Conservation (phyloP, 2,113 vertebrate genomes). For the Chloropsis hardwickii region DNA sequence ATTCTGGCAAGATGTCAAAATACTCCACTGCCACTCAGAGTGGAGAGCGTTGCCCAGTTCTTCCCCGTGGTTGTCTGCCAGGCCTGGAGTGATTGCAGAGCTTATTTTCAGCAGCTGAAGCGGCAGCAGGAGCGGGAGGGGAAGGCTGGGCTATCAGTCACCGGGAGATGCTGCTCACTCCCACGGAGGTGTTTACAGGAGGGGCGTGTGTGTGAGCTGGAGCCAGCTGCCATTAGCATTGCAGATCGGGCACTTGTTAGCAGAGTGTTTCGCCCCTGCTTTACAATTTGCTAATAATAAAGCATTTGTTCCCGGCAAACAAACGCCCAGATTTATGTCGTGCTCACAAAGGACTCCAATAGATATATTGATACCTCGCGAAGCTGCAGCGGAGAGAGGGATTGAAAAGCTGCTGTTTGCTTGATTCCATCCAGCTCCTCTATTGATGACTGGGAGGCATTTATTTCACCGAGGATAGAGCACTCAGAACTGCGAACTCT, state of each 20-base stretch:
- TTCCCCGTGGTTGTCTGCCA: background rate
- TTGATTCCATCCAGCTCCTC: conserved; percentile 19
- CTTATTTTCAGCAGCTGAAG: background rate
- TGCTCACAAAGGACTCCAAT: conserved; percentile 28
- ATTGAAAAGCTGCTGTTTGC: conserved; percentile 8
- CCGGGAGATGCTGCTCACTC: conserved; percentile 15
- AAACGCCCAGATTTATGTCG: conserved; percentile 33
- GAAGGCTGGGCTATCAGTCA: conserved; percentile 8
- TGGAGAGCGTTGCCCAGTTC: background rate
- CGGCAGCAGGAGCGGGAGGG: background rate
- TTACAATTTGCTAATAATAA: conserved; percentile 42
- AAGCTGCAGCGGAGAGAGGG: background rate
- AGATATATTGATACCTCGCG: conserved; percentile 60
- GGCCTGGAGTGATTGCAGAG: background rate
- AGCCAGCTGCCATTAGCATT: conserved; percentile 48
- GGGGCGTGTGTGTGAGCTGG: background rate
- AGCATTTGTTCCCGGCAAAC: conserved; percentile 45
- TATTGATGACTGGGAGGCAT: conserved; percentile 47
- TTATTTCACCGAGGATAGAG: conserved; percentile 14
- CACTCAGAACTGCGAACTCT: background rate
- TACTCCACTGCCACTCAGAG: rapidly evolving
- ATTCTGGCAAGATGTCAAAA: background rate
- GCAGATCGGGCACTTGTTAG: conserved; percentile 48
- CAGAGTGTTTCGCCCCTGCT: background rate
- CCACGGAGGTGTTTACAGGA: conserved; percentile 33